These are phyloP conservation scores for Rhinogobio ventralis DNA, from an alignment of 2,797 vertebrate genomes.

Conservation along the genomic window DNA sequence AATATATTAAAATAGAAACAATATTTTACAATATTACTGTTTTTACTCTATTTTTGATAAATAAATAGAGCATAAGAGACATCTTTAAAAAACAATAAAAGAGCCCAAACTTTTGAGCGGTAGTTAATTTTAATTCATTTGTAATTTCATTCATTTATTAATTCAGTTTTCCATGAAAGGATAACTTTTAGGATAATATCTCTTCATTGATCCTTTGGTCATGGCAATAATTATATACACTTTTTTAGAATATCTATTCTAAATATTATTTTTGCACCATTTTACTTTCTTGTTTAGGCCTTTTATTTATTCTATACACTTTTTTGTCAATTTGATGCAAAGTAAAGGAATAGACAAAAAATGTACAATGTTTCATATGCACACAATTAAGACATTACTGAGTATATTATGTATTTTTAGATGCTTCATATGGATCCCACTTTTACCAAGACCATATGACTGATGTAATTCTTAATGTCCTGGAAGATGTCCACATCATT, in stretches of 20 bases:
- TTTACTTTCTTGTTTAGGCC: background rate
- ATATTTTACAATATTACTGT: background rate
- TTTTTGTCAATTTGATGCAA: background rate
- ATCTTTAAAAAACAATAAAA: background rate
- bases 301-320: background rate
- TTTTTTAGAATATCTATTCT: background rate
- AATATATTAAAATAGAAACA: background rate
- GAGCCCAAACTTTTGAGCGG: background rate
- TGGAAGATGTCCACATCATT: conserved; percentile 65
- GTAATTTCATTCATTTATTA: background rate
- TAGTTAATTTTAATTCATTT: background rate
- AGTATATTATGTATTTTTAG: conserved; percentile 59
- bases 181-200: background rate
- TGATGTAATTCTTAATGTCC: conserved; percentile 53
- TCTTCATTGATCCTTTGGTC: background rate
- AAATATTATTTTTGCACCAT: background rate
- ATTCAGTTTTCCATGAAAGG: background rate
- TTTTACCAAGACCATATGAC: conserved; percentile 40
- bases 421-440: background rate
- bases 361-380: background rate
- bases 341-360: background rate
- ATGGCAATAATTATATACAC: background rate
- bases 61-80: no score
- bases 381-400: background rate
- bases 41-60: background rate